Evolutionary conservation across 2,888 invertebrate species (phyloP).

Genomic region (Cheilosia scutellata): DNA sequence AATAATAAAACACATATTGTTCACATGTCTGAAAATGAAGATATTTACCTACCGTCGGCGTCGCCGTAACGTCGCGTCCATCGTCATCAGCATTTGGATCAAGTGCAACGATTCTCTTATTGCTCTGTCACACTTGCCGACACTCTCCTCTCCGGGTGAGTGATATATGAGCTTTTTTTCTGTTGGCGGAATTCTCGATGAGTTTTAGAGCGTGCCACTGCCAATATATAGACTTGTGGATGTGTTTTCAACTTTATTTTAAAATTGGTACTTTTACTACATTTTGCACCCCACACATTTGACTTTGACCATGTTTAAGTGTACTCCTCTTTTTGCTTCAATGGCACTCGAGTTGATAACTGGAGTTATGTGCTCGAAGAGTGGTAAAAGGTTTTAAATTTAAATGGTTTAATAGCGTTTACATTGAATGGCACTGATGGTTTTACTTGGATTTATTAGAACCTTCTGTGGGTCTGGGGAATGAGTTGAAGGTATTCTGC

Average conservation of each 20-base stretch:
- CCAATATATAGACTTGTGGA: conserved; percentile 4
- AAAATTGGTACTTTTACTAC: conserved; percentile 35
- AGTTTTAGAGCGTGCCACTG: conserved; percentile 72
- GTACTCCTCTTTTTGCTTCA: conserved; percentile 34
- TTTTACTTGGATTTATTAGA: conserved; percentile 9
- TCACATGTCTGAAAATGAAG: conserved; percentile 39
- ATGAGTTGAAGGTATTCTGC: conserved; percentile 1
- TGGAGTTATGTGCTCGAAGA: conserved; percentile 50
- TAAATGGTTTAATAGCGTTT: conserved; percentile 19
- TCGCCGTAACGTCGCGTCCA: too few species aligned
- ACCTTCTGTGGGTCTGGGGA: background rate
- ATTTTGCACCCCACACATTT: conserved; percentile 32
- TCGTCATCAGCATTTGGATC: conserved; percentile 69
- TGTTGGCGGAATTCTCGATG: conserved; percentile 51
- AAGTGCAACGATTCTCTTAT: conserved; percentile 64
- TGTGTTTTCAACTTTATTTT: conserved; percentile 52
- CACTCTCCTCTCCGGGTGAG: background rate
- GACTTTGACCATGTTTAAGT: conserved; percentile 66
- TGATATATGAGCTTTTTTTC: conserved; percentile 67
- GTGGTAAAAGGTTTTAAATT: conserved; percentile 26
- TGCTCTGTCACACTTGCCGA: conserved; percentile 7
- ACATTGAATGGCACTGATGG: background rate
- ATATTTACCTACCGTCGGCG: conserved; percentile 38
- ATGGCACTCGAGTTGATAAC: conserved; percentile 46
- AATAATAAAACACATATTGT: conserved; percentile 18